A percentile compares a stretch with the other conserved stretches of the same genome.
These are phyloP conservation scores for Heliornis fulica DNA, from an alignment of 2,113 vertebrate species.

Conservation along the genomic window DNA sequence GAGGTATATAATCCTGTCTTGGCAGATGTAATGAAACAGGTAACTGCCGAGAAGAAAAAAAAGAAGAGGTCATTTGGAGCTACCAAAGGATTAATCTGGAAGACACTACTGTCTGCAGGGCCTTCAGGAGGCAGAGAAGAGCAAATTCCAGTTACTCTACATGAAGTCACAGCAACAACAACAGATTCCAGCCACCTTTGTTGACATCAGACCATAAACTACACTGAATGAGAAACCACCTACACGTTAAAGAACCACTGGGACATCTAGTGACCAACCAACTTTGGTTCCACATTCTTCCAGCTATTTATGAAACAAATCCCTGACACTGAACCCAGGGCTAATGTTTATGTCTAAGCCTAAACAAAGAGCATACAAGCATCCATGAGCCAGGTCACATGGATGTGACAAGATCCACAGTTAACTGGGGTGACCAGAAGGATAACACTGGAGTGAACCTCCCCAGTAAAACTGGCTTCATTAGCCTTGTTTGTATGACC, in stretches of 20 bases:
- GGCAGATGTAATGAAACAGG: conserved; percentile 98
- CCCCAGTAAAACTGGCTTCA: not conserved
- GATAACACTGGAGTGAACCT: rapidly evolving
- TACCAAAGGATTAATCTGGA: not conserved
- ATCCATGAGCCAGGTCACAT: rapidly evolving
- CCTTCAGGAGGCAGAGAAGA: not conserved
- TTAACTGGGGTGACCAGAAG: not conserved
- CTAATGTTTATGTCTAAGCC: not conserved
- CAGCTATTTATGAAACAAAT: not conserved
- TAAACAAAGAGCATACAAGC: not conserved
- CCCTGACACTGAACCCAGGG: too few species aligned
- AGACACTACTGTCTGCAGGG: not conserved
- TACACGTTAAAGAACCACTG: rapidly evolving
- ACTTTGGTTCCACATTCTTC: not conserved
- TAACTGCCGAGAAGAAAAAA: conserved; percentile 79
- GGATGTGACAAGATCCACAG: not conserved
- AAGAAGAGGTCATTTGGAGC: not conserved
- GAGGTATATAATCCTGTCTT: conserved; percentile 97
- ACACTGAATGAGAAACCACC: too few species aligned
- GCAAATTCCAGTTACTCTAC: not conserved
- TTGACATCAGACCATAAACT: not conserved
- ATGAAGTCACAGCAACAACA: not conserved
- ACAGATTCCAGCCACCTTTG: rapidly evolving
- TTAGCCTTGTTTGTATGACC: not conserved
- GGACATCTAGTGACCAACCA: not conserved